phyloP scores from a whole-genome alignment of 2,797 vertebrate species.

The Ara ararauna region DNA sequence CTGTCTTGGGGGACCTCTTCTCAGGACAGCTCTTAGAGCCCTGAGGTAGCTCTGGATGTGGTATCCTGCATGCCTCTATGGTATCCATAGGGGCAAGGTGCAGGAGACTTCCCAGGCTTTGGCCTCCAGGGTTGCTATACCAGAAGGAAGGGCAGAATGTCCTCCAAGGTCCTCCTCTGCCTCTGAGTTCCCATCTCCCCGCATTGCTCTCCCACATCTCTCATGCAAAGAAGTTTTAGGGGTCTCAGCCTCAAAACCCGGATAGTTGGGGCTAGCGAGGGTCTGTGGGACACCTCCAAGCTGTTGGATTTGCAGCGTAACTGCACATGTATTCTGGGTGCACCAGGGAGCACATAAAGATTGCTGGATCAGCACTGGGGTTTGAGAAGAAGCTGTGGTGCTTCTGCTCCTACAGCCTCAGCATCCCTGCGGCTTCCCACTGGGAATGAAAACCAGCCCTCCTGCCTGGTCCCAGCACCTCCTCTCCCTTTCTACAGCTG shows the following conservation, averaged over 20 bases:
- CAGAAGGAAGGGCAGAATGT: background rate
- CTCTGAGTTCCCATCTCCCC: background rate
- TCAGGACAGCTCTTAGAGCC: background rate
- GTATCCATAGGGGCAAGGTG: background rate
- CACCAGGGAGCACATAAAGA: background rate
- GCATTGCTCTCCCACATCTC: background rate
- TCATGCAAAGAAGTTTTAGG: background rate
- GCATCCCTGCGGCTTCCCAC: background rate
- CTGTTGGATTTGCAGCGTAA: background rate
- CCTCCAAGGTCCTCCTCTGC: background rate
- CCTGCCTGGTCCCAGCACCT: background rate
- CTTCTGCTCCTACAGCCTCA: background rate
- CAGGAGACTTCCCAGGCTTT: background rate
- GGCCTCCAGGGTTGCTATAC: background rate
- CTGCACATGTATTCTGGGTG: too few species aligned
- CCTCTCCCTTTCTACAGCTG: background rate
- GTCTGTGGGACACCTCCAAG: background rate
- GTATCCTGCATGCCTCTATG: background rate
- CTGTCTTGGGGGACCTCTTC: background rate
- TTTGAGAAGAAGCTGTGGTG: fast-evolving
- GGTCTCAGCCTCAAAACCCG: background rate
- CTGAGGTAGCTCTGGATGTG: background rate
- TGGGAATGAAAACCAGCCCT: background rate
- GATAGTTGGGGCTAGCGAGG: too few species aligned
- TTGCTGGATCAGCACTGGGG: background rate